Base-by-base conservation (phyloP, 2,797 vertebrate species). In the Ptychadena robeensis region DNA sequence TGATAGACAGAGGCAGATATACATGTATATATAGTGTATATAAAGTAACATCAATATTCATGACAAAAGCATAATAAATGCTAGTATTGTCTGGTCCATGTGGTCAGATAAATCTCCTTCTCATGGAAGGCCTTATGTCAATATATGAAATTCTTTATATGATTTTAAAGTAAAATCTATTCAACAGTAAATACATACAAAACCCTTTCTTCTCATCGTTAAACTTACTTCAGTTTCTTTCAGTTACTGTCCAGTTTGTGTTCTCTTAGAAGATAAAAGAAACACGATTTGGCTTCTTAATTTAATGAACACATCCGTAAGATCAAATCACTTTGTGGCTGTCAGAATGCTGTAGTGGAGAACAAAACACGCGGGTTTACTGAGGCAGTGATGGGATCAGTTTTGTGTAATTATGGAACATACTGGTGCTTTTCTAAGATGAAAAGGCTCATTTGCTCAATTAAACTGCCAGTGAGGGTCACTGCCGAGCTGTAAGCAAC, bases 391-490 rank as follows among this genome's bases (percentile, higher is more conserved):
- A 48, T 71, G 68, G 73, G 76, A 75, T 31, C 38, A 22, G 38
- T 63, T 64, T 61, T 31, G 11, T 32, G 40, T 69, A 63, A 68
- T 61, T 61, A 25, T 69, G 38, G 31, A 30, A 77, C 59, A 30
- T 57, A 57, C 57, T 78, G 80, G 72, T 67, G 73, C 32, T 70
- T 38, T 53, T 69, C 31, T 35, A 35, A 79, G 65, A 79, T 79
- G 76, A 79, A 68, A 81, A 81, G 69, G n/a, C 79, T 81, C 70
- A 73, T 73, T 81, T 66, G 68, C 37, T 77, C 90, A 91, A 90
- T 90, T 92, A 91, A 92, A 89, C 93, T 92, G 92, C 90, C 89
- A 93, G 88, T 44, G 89, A 91, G 90, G 91, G 92, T 94, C 93
- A 94, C 88, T 91, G 32, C 88, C 89, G 89, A 92, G 91, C 91